Percentiles rank a stretch among this genome's conserved stretches.
Evolutionary conservation across 2,797 vertebrate genomes (phyloP).

Genomic region (Moxostoma hubbsi): DNA sequence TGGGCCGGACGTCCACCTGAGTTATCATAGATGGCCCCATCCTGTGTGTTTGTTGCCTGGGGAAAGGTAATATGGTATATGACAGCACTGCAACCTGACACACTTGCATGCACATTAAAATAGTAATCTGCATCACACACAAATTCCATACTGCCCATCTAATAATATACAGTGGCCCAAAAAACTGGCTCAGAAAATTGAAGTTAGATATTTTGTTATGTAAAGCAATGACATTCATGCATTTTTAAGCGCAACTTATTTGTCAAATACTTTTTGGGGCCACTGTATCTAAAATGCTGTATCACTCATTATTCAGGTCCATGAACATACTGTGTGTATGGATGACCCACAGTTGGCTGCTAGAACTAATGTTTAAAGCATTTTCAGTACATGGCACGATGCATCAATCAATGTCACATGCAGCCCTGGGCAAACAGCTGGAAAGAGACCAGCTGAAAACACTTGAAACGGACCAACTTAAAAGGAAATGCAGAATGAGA

Average conservation of each 20-base stretch:
- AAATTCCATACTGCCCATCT: neutral
- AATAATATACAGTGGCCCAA: neutral
- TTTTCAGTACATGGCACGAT: conserved; percentile 46
- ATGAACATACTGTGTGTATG: conserved; percentile 40
- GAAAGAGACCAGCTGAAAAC: conserved; percentile 59
- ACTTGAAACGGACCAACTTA: conserved; percentile 55
- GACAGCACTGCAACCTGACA: neutral
- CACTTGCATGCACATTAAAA: conserved; percentile 16
- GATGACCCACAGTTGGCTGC: conserved; percentile 40
- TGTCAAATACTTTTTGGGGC: no score
- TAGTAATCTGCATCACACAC: conserved; percentile 3
- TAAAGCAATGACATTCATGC: no score
- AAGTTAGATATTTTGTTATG: no score
- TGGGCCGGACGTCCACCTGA: conserved; percentile 95
- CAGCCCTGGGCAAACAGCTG: conserved; percentile 60
- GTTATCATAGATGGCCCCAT: conserved; percentile 94
- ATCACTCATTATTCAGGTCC: conserved; percentile 27
- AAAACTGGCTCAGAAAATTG: no score
- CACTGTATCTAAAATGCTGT: neutral
- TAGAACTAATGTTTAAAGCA: conserved; percentile 43
- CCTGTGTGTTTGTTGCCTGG: conserved; percentile 87
- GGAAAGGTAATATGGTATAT: conserved; percentile 48
- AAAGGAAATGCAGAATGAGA: conserved; percentile 43
- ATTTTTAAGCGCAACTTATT: no score
- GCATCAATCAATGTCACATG: conserved; percentile 59